These are phyloP conservation scores for Oryzias woworae DNA, from an alignment of 2,113 vertebrate species.

Conservation along the genomic window DNA sequence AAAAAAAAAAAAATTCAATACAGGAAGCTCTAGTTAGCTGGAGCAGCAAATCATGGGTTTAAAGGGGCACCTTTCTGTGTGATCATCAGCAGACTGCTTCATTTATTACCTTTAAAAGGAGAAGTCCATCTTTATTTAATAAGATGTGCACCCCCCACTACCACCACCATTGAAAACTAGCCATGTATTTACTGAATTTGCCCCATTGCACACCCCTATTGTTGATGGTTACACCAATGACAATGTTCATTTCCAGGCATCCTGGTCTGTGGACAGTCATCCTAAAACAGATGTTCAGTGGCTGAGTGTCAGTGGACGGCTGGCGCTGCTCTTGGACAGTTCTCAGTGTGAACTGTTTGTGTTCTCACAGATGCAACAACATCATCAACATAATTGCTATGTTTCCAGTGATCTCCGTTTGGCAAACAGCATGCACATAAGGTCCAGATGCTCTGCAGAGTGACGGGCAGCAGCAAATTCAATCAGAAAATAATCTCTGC, in stretches of 20 bases:
- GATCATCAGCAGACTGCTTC: too few species aligned
- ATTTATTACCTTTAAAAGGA: too few species aligned
- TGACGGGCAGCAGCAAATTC: neutral
- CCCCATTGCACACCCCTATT: neutral
- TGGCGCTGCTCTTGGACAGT: conserved; percentile 42
- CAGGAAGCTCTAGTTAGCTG: too few species aligned
- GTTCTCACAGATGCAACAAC: conserved; percentile 21
- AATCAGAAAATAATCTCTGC: neutral
- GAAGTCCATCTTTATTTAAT: neutral
- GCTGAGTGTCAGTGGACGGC: conserved; percentile 44
- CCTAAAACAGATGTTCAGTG: conserved; percentile 70
- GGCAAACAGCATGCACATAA: conserved; percentile 12
- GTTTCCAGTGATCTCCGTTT: neutral
- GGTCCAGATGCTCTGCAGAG: neutral
- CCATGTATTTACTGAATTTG: neutral
- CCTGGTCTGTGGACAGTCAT: conserved; percentile 67
- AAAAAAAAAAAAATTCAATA: too few species aligned
- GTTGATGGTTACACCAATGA: conserved; percentile 42
- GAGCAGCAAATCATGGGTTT: too few species aligned
- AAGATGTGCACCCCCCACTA: neutral
- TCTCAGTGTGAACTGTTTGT: conserved; percentile 21
- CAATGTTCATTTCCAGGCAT: conserved; percentile 66
- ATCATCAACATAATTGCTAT: conserved; percentile 11
- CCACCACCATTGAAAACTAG: neutral
- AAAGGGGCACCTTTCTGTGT: too few species aligned